Conservation (phyloP, 2,888 invertebrate species). For the Drosophila paracracens region DNA sequence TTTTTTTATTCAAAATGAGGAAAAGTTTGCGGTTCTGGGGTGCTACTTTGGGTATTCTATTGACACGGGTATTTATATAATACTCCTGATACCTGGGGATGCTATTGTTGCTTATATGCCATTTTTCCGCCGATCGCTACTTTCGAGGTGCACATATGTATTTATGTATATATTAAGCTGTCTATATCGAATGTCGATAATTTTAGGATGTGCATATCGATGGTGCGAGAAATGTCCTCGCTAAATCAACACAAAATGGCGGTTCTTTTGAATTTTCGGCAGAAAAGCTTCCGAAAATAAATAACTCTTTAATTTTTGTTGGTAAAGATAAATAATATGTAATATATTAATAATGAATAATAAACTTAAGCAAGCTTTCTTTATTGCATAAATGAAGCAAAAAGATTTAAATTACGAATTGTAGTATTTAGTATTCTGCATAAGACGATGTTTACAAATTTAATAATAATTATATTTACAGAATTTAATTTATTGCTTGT, state of each 20-base stretch:
- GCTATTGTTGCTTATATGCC: neutral
- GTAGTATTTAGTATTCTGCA: neutral
- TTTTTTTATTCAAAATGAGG: neutral
- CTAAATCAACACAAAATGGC: conserved; percentile 2
- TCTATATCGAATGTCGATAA: neutral
- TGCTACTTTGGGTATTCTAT: neutral
- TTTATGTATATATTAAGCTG: neutral
- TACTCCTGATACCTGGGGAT: neutral
- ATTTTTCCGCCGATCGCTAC: conserved; percentile 3
- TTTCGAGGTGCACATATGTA: neutral
- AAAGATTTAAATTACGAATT: neutral
- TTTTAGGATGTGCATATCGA: conserved; percentile 2
- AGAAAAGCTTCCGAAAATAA: no score
- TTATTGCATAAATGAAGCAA: neutral
- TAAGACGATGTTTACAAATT: neutral
- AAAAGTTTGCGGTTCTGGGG: neutral
- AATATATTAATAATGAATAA: neutral
- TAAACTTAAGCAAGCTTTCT: neutral
- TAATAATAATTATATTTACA: neutral
- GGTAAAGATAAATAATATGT: neutral
- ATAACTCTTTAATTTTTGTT: neutral
- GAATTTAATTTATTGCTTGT: neutral
- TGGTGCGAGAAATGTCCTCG: neutral
- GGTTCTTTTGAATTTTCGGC: conserved; percentile 1
- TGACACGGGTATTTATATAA: neutral